Evolutionary conservation across 1,140 invertebrate genomes (phyloP), one percentile per base, ranked within the genome.

Genomic region (Temnothorax longispinosus): DNA sequence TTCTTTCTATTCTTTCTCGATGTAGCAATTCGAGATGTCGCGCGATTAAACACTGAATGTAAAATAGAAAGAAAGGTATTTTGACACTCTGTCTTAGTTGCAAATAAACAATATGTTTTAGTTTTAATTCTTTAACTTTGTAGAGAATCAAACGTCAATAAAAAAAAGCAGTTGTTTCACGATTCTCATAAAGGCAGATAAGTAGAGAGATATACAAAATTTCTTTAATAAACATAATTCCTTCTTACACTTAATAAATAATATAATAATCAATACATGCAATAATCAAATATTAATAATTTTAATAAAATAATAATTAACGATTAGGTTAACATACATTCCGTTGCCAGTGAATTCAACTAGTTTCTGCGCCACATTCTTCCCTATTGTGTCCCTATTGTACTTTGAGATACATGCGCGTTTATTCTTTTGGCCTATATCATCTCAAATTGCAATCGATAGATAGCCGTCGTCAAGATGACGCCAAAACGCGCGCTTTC

Each of bases 391-490:
- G 8, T 0, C 38, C 1, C 4, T 21, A 50, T 38, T 32, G 6
- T 82, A 60, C 11, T 85, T 77, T 35, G 56, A 41, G 74, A 82
- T 72, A 85, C 60, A 88, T 84, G 77, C 69, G 80, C 88, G 84
- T 60, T 47, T 75, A 60, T 74, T 44, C 60, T 13, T 35, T 50
- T n/a, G 85, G 50, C 56, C 44, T 78, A 77, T 88, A 77, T 88
- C 86, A 89, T 92, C 90, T 92, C 87, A 92, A 93, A 93, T 92
- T 93, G 89, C 90, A 93, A 94, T 94, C 93, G 89, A 94, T 94
- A 94, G 86, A 90, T 85, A 89, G 67, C 86, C 93, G 93, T 87
- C 93, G 93, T 87, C 93, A 69, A 91, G 88, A 88, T 91, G 93
- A 92, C 92, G 93, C 92, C 93, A 80, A 93, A 92, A 88, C 80